phyloP scores from a whole-genome alignment of 2,113 vertebrate species.

The Rhegmatorhina hoffmannsi region DNA sequence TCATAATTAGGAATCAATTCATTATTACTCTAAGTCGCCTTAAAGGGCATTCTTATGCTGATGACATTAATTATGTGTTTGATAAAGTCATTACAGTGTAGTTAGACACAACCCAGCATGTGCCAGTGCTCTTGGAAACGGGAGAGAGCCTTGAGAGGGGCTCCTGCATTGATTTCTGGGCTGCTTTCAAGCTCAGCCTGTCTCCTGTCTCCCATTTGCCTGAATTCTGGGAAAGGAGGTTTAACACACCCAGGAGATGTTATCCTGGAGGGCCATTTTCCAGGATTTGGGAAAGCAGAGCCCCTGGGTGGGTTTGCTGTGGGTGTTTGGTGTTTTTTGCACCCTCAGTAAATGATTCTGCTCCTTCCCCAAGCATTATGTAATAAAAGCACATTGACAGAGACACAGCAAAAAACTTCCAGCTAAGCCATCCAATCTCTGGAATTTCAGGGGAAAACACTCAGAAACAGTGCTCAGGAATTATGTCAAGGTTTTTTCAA shows the following conservation, averaged over 20 bases:
- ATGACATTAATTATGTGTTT: constrained; percentile 58
- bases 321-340: background rate
- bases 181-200: background rate
- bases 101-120: background rate
- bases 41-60: constrained; percentile 32
- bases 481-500: constrained; percentile 62
- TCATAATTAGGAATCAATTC: constrained; percentile 60
- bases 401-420: background rate
- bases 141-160: background rate
- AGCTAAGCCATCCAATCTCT: background rate
- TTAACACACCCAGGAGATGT: background rate
- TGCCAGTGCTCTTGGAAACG: constrained; percentile 9
- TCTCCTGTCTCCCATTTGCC: background rate
- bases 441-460: constrained; percentile 11
- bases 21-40: constrained; percentile 40
- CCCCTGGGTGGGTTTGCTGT: background rate
- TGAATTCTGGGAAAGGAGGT: background rate
- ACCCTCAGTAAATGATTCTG: background rate
- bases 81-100: constrained; percentile 39
- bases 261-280: background rate
- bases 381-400: background rate
- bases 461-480: background rate
- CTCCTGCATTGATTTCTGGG: background rate
- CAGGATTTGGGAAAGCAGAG: background rate
- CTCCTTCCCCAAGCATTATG: background rate